Conservation (phyloP, 2,888 invertebrate genomes). For the Cryptocheilus praepositus region DNA sequence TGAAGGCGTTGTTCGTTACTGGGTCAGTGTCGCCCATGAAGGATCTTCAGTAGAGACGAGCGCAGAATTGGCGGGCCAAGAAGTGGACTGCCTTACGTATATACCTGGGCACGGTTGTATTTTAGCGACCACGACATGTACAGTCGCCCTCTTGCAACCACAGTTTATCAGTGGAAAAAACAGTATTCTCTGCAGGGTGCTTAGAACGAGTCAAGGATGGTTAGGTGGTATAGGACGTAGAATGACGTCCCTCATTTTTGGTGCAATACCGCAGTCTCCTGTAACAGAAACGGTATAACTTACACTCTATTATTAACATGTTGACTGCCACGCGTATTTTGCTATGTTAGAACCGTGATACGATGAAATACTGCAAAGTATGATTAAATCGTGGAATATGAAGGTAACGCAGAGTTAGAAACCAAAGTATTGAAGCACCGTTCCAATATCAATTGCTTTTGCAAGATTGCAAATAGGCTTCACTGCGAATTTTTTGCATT, state of each 20-base stretch:
- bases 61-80: conserved; percentile 91
- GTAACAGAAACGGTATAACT: conserved; percentile 79
- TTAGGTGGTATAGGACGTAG: conserved; percentile 90
- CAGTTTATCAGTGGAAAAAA: conserved; percentile 81
- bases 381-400: too few relatives aligned
- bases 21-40: conserved; percentile 93
- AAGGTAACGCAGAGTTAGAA: too few relatives aligned
- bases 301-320: conserved; percentile 2
- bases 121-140: conserved; percentile 94
- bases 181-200: conserved; percentile 80
- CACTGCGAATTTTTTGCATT: too few relatives aligned
- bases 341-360: too few relatives aligned
- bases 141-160: conserved; percentile 84
- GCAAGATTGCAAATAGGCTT: too few relatives aligned
- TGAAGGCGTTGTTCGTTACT: conserved; percentile 94
- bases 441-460: too few relatives aligned
- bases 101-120: conserved; percentile 85
- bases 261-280: conserved; percentile 81
- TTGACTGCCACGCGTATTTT: too few relatives aligned
- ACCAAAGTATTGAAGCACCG: too few relatives aligned
- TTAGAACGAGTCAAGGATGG: conserved; percentile 87
- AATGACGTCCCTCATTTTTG: conserved; percentile 89
- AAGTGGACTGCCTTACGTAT: conserved; percentile 85
- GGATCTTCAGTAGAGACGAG: conserved; percentile 89
- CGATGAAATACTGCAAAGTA: too few relatives aligned